These are phyloP conservation scores for Camelus bactrianus DNA, from an alignment of 2,113 vertebrate species.

Conservation along the genomic window DNA sequence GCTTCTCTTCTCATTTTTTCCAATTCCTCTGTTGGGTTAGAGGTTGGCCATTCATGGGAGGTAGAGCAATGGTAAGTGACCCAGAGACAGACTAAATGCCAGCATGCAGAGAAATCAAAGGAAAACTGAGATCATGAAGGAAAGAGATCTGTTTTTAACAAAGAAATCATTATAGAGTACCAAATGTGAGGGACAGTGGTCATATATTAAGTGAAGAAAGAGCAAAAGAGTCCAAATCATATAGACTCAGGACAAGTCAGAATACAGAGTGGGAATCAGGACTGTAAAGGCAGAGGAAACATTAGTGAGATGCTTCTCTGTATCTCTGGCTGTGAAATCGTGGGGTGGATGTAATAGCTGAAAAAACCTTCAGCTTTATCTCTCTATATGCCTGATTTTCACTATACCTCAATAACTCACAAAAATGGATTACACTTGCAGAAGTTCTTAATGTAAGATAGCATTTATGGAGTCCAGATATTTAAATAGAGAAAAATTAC, in stretches of 20 bases:
- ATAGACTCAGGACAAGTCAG: not conserved
- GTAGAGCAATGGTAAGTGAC: not conserved
- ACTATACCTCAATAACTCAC: not conserved
- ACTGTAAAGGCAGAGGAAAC: not conserved
- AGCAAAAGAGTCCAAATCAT: not conserved
- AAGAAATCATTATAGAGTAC: not conserved
- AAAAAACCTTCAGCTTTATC: not conserved
- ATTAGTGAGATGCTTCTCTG: not conserved
- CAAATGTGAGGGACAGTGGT: not conserved
- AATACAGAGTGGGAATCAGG: not conserved
- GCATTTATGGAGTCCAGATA: not conserved
- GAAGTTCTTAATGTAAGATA: not conserved
- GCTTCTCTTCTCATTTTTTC: constrained; percentile 14
- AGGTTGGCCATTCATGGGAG: not conserved
- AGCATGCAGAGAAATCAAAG: not conserved
- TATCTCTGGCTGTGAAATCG: not conserved
- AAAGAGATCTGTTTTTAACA: not conserved
- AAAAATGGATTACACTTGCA: not conserved
- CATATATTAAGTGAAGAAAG: not conserved
- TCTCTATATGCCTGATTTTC: not conserved
- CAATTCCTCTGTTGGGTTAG: not conserved
- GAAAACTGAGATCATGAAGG: not conserved
- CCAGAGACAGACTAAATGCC: not conserved
- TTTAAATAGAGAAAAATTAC: not conserved
- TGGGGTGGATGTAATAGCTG: not conserved